These are phyloP conservation scores for Enteromius anoplus DNA, from an alignment of 2,797 vertebrate genomes.

Conservation along the genomic window DNA sequence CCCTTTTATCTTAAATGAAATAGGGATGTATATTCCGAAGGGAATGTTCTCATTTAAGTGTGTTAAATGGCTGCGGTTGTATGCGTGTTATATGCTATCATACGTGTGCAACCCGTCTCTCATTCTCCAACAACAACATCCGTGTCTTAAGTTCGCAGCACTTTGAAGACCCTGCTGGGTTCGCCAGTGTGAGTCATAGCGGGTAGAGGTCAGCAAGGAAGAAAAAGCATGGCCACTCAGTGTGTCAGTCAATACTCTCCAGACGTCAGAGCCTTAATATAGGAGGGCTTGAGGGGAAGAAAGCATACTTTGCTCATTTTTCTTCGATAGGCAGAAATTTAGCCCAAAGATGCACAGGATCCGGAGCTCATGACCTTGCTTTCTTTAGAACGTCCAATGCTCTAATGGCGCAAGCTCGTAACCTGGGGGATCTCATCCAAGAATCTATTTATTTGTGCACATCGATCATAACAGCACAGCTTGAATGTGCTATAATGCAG, in stretches of 20 bases:
- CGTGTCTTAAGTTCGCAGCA: constrained; percentile 47
- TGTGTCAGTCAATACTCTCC: constrained; percentile 60
- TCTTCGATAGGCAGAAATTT: constrained; percentile 37
- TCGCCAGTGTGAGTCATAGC: constrained; percentile 54
- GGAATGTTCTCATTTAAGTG: constrained; percentile 61
- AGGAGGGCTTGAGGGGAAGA: constrained; percentile 41
- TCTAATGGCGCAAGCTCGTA: constrained; percentile 44
- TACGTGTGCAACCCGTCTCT: constrained; percentile 26
- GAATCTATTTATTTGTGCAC: constrained; percentile 49
- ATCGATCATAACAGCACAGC: constrained; percentile 44
- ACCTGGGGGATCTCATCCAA: constrained; percentile 35
- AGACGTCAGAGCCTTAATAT: constrained; percentile 57
- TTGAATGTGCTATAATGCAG: constrained; percentile 29
- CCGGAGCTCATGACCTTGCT: constrained; percentile 40
- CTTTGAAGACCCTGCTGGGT: constrained; percentile 41
- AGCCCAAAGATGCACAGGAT: constrained; percentile 36
- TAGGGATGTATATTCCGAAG: constrained; percentile 10
- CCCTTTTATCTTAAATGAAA: constrained; percentile 68
- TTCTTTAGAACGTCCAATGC: constrained; percentile 21
- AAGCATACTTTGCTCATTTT: constrained; percentile 53
- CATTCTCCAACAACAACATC: constrained; percentile 8
- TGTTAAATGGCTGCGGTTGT: constrained; percentile 43
- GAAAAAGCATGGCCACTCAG: constrained; percentile 48
- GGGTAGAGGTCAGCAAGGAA: constrained; percentile 56
- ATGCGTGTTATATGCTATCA: constrained; percentile 34